Percentiles rank a stretch among this genome's conserved stretches.
phyloP scores from a whole-genome alignment of 1,140 invertebrate species.

The Drosophila mauritiana region DNA sequence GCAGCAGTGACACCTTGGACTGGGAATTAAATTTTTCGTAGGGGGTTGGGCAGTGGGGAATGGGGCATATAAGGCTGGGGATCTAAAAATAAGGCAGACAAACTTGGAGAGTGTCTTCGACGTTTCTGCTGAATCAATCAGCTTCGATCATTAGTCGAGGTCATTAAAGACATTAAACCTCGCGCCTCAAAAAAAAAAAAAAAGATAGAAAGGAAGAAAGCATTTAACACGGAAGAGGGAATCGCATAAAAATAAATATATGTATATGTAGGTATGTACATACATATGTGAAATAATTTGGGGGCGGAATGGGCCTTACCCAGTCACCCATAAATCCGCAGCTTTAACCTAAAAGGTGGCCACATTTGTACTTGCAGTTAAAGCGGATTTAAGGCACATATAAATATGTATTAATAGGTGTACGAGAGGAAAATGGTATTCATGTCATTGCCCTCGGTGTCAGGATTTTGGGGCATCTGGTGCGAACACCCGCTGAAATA shows the following conservation, averaged over 20 bases:
- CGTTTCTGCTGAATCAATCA: constrained; percentile 64
- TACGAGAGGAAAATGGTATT: background rate
- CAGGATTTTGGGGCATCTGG: constrained; percentile 7
- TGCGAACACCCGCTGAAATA: constrained; percentile 1
- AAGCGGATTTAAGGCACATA: background rate
- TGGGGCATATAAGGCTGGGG: constrained; percentile 2
- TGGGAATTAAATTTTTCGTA: constrained; percentile 14
- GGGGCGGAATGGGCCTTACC: constrained; percentile 4
- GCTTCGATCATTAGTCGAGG: constrained; percentile 72
- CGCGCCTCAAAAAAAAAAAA: background rate
- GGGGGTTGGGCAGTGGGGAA: background rate
- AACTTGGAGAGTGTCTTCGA: constrained; percentile 57
- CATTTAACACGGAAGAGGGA: constrained; percentile 49
- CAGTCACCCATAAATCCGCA: constrained; percentile 26
- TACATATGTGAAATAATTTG: background rate
- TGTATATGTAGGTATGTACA: constrained; percentile 8
- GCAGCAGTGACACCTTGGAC: constrained; percentile 42
- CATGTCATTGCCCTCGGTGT: constrained; percentile 16
- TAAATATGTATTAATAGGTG: constrained; percentile 1
- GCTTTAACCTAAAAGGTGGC: constrained; percentile 38
- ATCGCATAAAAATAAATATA: constrained; percentile 44
- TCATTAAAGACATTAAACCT: constrained; percentile 75
- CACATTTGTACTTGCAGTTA: constrained; percentile 36
- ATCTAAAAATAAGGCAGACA: constrained; percentile 58
- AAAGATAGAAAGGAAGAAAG: constrained; percentile 15